Evolutionary conservation across 1,140 invertebrate genomes (phyloP).

Genomic region (Mylabris phalerata): DNA sequence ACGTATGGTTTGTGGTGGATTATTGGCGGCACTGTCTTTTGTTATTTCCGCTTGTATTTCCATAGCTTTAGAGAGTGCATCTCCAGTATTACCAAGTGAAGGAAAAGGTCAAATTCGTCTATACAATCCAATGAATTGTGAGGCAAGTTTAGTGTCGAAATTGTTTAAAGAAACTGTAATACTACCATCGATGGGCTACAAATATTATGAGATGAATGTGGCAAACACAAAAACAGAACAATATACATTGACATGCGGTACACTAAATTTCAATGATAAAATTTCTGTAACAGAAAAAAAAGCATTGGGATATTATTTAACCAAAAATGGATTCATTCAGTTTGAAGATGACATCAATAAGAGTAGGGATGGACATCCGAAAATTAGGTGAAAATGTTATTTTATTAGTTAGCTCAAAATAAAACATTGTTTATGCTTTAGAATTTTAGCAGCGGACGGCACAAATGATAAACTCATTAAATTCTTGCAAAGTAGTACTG

Average conservation of each 20-base stretch:
- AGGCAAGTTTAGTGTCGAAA: neutral
- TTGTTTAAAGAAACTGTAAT: neutral
- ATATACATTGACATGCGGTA: neutral
- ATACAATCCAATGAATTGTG: conserved; percentile 50
- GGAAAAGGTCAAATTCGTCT: conserved; percentile 60
- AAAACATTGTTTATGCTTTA: no score
- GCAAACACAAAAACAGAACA: neutral
- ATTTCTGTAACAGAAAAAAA: neutral
- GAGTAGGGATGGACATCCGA: no score
- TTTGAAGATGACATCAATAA: no score
- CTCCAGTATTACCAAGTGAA: conserved; percentile 54
- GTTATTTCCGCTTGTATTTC: conserved; percentile 63
- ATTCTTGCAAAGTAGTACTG: no score
- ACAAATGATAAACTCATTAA: no score
- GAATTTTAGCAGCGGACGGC: no score
- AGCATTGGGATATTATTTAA: no score
- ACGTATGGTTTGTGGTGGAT: conserved; percentile 72
- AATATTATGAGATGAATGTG: no score
- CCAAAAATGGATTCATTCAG: no score
- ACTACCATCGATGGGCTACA: neutral
- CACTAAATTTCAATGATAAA: neutral
- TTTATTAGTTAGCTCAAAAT: no score
- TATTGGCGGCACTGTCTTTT: conserved; percentile 74
- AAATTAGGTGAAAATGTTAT: no score
- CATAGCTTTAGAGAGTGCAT: conserved; percentile 50